Conservation (phyloP, 1,140 invertebrate species). For the Lithobius niger region DNA sequence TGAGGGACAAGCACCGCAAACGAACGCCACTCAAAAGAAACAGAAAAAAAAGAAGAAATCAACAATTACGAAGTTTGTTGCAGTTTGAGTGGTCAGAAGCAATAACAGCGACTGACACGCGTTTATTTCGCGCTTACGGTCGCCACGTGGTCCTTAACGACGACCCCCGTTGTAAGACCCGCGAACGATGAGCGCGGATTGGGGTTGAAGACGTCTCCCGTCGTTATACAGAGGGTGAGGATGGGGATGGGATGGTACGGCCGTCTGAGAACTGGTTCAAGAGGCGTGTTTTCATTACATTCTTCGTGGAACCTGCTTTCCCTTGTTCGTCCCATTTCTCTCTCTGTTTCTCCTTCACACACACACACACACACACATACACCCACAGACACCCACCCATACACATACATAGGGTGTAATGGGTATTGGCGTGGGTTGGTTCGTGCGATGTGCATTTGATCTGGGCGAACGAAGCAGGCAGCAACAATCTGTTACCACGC, state of each 20-base stretch:
- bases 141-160: too few relatives aligned
- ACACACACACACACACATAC: not conserved
- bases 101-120: too few relatives aligned
- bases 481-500: constrained; percentile 8
- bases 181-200: not conserved
- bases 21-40: too few relatives aligned
- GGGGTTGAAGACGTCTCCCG: not conserved
- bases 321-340: too few relatives aligned
- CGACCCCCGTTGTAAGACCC: too few relatives aligned
- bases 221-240: not conserved
- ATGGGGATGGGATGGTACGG: not conserved
- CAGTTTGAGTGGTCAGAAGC: too few relatives aligned
- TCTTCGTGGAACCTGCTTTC: too few relatives aligned
- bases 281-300: not conserved
- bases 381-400: not conserved
- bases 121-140: too few relatives aligned
- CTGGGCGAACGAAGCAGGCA: not conserved
- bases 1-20: too few relatives aligned
- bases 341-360: too few relatives aligned
- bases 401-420: not conserved
- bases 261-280: not conserved
- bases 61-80: too few relatives aligned
- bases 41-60: too few relatives aligned
- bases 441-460: not conserved
- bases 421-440: not conserved